Percentiles rank a stretch among this genome's conserved stretches.
These are phyloP conservation scores for Dreissena polymorpha DNA, from an alignment of 1,140 invertebrate genomes.

Conservation along the genomic window DNA sequence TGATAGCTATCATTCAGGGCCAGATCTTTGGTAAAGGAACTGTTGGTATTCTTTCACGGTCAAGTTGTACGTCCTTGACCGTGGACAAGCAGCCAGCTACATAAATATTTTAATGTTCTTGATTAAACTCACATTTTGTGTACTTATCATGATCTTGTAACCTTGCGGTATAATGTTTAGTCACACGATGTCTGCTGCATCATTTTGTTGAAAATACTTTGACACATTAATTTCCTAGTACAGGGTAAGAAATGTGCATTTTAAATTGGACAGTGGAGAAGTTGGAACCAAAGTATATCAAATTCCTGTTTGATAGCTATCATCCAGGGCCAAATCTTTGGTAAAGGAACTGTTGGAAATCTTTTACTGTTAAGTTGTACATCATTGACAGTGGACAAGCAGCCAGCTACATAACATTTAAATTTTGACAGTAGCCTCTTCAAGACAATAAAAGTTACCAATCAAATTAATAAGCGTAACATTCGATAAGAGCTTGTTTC, in stretches of 20 bases:
- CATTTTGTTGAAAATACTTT: too few species aligned
- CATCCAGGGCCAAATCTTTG: slow-evolving; percentile 56
- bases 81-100: slow-evolving; percentile 31
- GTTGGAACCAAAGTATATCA: slow-evolving; percentile 50
- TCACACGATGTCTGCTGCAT: too few species aligned
- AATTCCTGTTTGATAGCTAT: slow-evolving; percentile 48
- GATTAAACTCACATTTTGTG: too few species aligned
- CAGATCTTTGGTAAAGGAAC: slow-evolving; percentile 58
- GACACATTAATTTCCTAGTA: too few species aligned
- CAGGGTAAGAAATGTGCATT: too few species aligned
- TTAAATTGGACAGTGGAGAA: too few species aligned
- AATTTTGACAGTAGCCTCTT: too few species aligned
- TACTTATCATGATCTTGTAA: too few species aligned
- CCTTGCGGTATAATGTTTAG: too few species aligned
- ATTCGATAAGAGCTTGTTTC: too few species aligned
- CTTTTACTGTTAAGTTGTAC: slow-evolving; percentile 17
- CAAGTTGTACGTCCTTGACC: not conserved
- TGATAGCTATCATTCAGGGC: slow-evolving; percentile 45
- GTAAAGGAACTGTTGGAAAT: slow-evolving; percentile 46
- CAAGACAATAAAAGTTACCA: too few species aligned
- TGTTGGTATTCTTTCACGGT: slow-evolving; percentile 18
- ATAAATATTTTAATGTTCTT: not conserved
- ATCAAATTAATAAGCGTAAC: too few species aligned
- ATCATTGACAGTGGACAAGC: slow-evolving; percentile 21
- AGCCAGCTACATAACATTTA: slow-evolving; percentile 37